These are phyloP conservation scores for Polymixis flavicincta DNA, from an alignment of 2,888 invertebrate genomes.

Conservation along the genomic window DNA sequence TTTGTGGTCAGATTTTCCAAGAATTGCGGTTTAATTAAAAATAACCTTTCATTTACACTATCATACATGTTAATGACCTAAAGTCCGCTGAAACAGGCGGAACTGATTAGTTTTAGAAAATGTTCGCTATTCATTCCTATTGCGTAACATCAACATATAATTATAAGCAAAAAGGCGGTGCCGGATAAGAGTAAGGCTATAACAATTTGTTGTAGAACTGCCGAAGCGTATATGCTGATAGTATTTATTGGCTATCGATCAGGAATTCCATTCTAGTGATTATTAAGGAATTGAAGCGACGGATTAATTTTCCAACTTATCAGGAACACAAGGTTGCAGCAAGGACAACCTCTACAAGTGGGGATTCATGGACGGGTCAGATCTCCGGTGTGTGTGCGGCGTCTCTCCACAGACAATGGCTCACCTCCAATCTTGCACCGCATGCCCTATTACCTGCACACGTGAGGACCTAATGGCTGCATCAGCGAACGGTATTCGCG, in stretches of 20 bases:
- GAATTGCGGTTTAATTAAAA: neutral
- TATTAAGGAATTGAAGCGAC: neutral
- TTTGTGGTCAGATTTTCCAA: neutral
- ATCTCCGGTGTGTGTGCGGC: no score
- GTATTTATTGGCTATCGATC: constrained; percentile 16
- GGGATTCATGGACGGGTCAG: no score
- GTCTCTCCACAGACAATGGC: no score
- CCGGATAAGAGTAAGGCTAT: constrained; percentile 52
- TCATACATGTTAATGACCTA: constrained; percentile 40
- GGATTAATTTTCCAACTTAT: neutral
- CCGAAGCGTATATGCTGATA: constrained; percentile 19
- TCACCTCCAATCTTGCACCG: no score
- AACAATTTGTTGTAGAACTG: constrained; percentile 24
- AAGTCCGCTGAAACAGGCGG: constrained; percentile 28
- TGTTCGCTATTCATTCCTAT: constrained; percentile 39
- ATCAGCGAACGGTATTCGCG: no score
- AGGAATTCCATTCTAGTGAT: neutral
- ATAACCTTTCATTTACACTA: constrained; percentile 25
- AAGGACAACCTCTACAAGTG: no score
- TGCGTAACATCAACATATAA: constrained; percentile 48
- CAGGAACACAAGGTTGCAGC: no score
- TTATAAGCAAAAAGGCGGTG: constrained; percentile 47
- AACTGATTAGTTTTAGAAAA: constrained; percentile 59
- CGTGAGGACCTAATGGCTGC: no score
- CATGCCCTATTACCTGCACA: no score